Conservation (phyloP, 2,113 vertebrate species). For the Nycticebus coucang region DNA sequence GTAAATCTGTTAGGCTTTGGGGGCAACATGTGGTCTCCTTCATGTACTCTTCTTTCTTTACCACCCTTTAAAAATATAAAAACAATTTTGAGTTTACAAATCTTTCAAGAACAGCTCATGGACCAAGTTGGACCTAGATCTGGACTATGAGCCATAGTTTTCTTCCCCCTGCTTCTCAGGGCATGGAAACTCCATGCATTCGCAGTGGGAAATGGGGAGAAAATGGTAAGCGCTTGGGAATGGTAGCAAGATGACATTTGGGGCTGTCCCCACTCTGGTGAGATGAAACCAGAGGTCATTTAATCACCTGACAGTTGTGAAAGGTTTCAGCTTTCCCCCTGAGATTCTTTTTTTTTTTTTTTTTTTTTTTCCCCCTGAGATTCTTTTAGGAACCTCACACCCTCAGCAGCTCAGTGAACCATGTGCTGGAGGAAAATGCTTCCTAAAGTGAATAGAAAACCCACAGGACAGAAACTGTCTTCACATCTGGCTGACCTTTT, state of each 20-base stretch:
- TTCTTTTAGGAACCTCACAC: background rate
- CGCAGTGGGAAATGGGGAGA: background rate
- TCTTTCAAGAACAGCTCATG: background rate
- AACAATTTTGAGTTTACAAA: slow-evolving; percentile 15
- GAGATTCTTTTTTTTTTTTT: background rate
- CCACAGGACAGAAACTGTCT: background rate
- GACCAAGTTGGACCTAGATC: background rate
- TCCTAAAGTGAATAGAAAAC: background rate
- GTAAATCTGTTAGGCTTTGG: background rate
- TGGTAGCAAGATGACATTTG: background rate
- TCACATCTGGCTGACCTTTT: background rate
- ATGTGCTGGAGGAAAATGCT: background rate
- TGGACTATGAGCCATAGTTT: background rate
- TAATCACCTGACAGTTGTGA: background rate
- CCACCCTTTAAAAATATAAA: background rate
- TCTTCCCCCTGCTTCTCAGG: slow-evolving; percentile 1
- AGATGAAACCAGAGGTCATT: background rate
- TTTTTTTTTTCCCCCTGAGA: background rate
- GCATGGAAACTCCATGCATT: background rate
- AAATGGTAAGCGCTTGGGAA: background rate
- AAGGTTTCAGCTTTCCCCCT: background rate
- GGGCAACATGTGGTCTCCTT: background rate
- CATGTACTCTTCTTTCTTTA: background rate
- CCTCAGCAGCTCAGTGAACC: background rate
- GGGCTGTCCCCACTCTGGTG: background rate